phyloP scores from a whole-genome alignment of 2,888 invertebrate genomes.

The Prenolepis imparis region DNA sequence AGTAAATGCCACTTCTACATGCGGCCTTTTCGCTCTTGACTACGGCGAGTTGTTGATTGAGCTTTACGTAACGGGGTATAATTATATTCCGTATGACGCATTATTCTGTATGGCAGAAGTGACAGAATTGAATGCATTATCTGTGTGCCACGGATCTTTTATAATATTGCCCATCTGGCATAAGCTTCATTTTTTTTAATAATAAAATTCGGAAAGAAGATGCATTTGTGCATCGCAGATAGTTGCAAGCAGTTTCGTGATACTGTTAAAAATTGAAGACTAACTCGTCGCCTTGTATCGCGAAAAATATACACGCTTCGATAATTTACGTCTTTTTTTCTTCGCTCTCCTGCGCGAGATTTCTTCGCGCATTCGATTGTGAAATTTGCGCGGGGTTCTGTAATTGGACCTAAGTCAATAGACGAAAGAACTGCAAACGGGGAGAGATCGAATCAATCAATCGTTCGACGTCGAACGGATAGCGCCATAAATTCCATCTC shows the following conservation, averaged over 20 bases:
- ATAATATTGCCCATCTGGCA: neutral
- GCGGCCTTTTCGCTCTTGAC: conserved; percentile 31
- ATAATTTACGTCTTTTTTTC: neutral
- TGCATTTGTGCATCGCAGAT: neutral
- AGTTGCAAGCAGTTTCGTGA: neutral
- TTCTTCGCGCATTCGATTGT: neutral
- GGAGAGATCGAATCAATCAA: conserved; percentile 49
- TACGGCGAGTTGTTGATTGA: neutral
- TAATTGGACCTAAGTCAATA: conserved; percentile 51
- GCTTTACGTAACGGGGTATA: conserved; percentile 21
- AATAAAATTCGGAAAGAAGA: neutral
- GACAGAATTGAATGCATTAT: neutral
- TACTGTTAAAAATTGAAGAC: neutral
- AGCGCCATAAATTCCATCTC: conserved; percentile 55
- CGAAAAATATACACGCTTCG: neutral
- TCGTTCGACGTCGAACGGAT: conserved; percentile 45
- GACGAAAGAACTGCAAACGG: conserved; percentile 29
- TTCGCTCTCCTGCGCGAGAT: neutral
- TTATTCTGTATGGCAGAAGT: neutral
- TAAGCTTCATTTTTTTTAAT: neutral
- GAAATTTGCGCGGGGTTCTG: conserved; percentile 10
- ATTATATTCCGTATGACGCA: conserved; percentile 14
- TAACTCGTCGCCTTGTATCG: neutral
- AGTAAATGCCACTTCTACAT: conserved; percentile 2
- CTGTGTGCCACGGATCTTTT: neutral